Evolutionary conservation across 2,888 invertebrate species (phyloP), one percentile per base, ranked within the genome.

Genomic region (Slavum lentiscoides): DNA sequence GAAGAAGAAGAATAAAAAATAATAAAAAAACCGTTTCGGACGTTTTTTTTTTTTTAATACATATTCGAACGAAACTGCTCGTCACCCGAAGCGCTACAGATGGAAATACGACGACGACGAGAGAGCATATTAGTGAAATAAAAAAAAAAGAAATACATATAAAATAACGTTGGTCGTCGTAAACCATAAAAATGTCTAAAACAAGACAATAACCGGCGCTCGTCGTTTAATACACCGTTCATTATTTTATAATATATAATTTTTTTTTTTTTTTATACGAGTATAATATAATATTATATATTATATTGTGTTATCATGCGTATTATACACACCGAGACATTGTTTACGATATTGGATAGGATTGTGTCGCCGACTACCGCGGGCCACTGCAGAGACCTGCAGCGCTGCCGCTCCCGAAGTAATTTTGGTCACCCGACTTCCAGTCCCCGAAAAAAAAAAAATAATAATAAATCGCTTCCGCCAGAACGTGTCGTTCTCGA

Each of bases 131-230:
- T 70, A 37, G 21, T 21, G 21, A 77, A 59, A 77, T 70, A 55
- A 80, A 72, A 49, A 49, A 39, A 66, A 55, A 80, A 72, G 23
- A 49, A 39, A 66, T 30, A 4, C 4, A 58, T 67, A 77, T 21
- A 8, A 17, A 37, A 61, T 23, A 62, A 69, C 21, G 55, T 30
- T 43, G 37, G 6, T 61, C 53, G 11, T 61, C 37, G 61, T 69
- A 53, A 69, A 77, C 53, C 53, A 77, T 77, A 70, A 77, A 77
- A 77, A 77, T 70, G 77, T 77, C 77, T 58, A 66, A 72, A 72
- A 80, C 80, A 37, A 64, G 72, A 76, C 70, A 80, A 80, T 80
- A 80, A 80, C 72, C 19, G 43, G 2, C 30, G 30, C 30, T 30
- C 30, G 30, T 30, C 37, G 7, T 80, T 64, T 80, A 80, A 70